These are phyloP conservation scores for Oscheius myriophilus DNA, from an alignment of 2,888 invertebrate genomes.

Conservation along the genomic window DNA sequence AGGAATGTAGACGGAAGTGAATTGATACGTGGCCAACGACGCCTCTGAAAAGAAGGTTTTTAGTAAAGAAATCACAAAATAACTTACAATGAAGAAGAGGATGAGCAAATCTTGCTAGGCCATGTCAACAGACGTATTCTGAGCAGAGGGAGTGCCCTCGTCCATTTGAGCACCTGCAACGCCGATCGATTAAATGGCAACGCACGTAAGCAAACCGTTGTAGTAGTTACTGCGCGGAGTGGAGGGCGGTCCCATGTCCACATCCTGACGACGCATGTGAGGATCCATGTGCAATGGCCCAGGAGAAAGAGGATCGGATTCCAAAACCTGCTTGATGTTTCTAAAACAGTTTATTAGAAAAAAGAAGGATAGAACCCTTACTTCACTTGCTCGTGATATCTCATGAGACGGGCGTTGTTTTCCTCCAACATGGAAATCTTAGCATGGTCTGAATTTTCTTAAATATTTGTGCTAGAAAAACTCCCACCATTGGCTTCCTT, in stretches of 20 bases:
- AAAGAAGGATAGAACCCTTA: too few relatives aligned
- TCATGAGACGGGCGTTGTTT: slow-evolving; percentile 5
- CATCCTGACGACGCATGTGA: background rate
- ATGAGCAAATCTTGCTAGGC: background rate
- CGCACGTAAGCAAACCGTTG: background rate
- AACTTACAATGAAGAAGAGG: too few relatives aligned
- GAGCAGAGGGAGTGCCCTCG: slow-evolving; percentile 13
- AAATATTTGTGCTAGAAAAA: background rate
- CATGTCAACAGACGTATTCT: slow-evolving; percentile 15
- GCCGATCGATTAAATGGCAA: background rate
- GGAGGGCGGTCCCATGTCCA: slow-evolving; percentile 26
- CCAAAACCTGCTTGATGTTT: slow-evolving; percentile 5
- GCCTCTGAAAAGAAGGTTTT: too few relatives aligned
- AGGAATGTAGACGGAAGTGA: too few relatives aligned
- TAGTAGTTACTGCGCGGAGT: slow-evolving; percentile 19
- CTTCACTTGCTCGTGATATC: slow-evolving; percentile 13
- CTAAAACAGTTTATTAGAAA: background rate
- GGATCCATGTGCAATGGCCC: background rate
- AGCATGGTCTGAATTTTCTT: slow-evolving; percentile 4
- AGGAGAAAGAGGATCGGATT: slow-evolving; percentile 6
- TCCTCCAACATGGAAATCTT: slow-evolving; percentile 21
- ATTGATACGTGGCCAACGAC: too few relatives aligned
- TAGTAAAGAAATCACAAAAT: too few relatives aligned
- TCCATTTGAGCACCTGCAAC: slow-evolving; percentile 27
- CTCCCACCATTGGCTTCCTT: slow-evolving; percentile 5